These are phyloP conservation scores for Manis crassicaudata DNA, from an alignment of 2,797 vertebrate species.

Conservation along the genomic window DNA sequence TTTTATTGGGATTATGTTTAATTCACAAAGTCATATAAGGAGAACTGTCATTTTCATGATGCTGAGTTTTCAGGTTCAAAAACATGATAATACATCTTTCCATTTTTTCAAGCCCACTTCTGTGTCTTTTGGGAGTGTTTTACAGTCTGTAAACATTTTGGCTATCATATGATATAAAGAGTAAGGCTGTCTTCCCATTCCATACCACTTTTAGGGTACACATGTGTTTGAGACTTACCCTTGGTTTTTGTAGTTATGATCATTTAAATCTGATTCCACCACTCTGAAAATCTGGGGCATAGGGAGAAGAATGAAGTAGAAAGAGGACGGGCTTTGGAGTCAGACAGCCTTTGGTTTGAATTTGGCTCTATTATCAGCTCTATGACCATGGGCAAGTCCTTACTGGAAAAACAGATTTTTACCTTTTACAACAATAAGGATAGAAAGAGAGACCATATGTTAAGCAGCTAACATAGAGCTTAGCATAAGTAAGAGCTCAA, in stretches of 20 bases:
- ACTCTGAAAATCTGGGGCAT: background rate
- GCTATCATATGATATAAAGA: background rate
- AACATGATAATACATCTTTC: background rate
- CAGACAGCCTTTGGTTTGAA: background rate
- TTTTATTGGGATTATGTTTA: constrained; percentile 42
- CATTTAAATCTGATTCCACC: background rate
- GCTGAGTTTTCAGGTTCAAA: constrained; percentile 11
- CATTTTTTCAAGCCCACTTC: background rate
- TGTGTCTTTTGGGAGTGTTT: background rate
- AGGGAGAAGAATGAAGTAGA: background rate
- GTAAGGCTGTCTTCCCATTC: background rate
- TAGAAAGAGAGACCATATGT: background rate
- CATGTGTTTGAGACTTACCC: background rate
- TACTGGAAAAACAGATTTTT: background rate
- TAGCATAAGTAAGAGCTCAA: background rate
- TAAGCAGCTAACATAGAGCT: background rate
- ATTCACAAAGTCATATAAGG: background rate
- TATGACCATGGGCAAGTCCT: background rate
- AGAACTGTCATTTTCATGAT: background rate
- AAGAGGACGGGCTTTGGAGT: background rate
- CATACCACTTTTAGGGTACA: background rate
- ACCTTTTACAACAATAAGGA: background rate
- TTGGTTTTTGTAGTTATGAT: background rate
- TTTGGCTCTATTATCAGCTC: background rate
- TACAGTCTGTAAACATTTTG: background rate